Percentiles rank a stretch among this genome's conserved stretches.
phyloP scores from a whole-genome alignment of 2,113 vertebrate genomes.

The Cyanoliseus patagonus region DNA sequence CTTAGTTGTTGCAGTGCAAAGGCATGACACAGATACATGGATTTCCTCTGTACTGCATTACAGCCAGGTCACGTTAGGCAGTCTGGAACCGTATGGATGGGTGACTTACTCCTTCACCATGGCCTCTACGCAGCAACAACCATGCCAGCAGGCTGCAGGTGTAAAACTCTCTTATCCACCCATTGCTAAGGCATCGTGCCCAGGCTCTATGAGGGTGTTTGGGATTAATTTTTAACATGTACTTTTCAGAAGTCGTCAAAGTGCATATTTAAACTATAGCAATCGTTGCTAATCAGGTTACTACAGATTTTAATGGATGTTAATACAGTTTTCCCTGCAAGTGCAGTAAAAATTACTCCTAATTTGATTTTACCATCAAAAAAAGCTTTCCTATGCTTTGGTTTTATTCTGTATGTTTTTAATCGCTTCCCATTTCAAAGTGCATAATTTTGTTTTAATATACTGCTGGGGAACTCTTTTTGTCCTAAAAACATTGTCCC shows the following conservation, averaged over 20 bases:
- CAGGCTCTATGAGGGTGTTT: accelerated
- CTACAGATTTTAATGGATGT: conserved; percentile 54
- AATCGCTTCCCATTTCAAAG: conserved; percentile 31
- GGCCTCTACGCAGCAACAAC: background rate
- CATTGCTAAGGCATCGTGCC: background rate
- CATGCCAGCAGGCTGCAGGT: accelerated
- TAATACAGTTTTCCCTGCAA: conserved; percentile 59
- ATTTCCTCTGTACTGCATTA: accelerated
- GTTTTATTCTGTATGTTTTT: conserved; percentile 31
- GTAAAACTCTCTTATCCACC: background rate
- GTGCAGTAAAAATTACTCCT: conserved; percentile 43
- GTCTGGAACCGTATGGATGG: no score
- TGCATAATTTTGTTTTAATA: background rate
- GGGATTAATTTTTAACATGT: background rate
- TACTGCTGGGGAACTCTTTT: background rate
- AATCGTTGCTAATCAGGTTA: conserved; percentile 46
- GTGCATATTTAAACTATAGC: background rate
- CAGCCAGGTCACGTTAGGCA: accelerated
- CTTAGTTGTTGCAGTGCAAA: background rate
- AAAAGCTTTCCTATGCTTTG: background rate
- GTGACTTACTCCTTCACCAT: background rate
- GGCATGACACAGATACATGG: accelerated
- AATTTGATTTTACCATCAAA: conserved; percentile 26
- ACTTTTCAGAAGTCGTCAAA: background rate
- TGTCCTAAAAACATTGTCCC: background rate